phyloP scores from a whole-genome alignment of 2,113 vertebrate genomes.

The Phasianus colchicus region DNA sequence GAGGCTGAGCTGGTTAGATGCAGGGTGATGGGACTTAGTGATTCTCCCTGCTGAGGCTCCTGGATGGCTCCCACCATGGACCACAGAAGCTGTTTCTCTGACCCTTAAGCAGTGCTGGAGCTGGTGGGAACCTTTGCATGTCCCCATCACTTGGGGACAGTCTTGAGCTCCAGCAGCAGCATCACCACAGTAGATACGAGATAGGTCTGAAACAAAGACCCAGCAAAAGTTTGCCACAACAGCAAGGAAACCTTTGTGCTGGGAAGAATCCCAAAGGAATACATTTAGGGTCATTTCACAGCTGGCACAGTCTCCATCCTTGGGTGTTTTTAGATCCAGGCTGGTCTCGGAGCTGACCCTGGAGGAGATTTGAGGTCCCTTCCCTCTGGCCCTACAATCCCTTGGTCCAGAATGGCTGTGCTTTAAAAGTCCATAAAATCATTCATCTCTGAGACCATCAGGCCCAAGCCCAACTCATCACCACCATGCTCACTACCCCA shows the following conservation, averaged over 20 bases:
- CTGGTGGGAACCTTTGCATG: background rate
- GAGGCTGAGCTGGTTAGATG: background rate
- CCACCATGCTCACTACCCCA: too few species aligned
- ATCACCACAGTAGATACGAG: accelerated
- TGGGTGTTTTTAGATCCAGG: background rate
- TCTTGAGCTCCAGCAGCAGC: accelerated
- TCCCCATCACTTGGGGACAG: background rate
- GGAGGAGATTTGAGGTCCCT: background rate
- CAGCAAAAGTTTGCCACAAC: background rate
- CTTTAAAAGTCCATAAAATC: background rate
- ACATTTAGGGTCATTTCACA: background rate
- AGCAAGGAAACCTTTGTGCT: background rate
- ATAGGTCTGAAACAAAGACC: background rate
- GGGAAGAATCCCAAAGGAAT: background rate
- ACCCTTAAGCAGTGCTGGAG: background rate
- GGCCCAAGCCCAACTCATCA: too few species aligned
- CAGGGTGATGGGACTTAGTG: background rate
- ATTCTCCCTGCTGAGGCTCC: background rate
- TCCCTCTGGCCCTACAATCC: background rate
- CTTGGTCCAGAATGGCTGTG: background rate
- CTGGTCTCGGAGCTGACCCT: background rate
- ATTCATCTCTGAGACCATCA: too few species aligned
- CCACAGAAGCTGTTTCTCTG: background rate
- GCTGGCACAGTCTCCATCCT: background rate
- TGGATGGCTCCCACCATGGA: accelerated